A percentile compares a stretch with the other conserved stretches of the same genome.
phyloP scores from a whole-genome alignment of 2,113 vertebrate species.

The Nipponia nippon region DNA sequence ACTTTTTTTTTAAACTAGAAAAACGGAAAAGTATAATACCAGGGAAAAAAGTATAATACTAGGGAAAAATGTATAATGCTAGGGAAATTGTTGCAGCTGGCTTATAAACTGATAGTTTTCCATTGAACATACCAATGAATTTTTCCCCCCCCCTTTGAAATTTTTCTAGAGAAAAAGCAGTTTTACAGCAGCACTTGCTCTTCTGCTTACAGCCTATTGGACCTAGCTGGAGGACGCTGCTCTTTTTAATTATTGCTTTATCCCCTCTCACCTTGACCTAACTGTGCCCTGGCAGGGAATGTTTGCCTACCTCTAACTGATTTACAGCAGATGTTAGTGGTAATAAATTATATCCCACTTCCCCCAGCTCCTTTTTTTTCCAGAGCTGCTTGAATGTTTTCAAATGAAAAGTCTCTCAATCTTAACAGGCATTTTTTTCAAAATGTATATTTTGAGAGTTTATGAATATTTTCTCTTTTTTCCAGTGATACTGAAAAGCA shows the following conservation, averaged over 20 bases:
- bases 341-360: constrained; percentile 60
- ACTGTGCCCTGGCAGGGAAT: constrained; percentile 36
- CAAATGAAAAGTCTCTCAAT: constrained; percentile 57
- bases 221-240: background rate
- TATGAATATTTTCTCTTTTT: background rate
- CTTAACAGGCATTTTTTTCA: background rate
- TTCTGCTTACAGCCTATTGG: background rate
- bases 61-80: no score
- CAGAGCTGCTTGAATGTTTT: background rate
- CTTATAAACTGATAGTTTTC: background rate
- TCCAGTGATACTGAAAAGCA: background rate
- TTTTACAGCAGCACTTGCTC: background rate
- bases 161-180: background rate
- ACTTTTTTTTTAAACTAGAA: background rate
- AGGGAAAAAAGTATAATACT: no score
- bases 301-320: constrained; percentile 61
- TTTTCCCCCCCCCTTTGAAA: accelerated
- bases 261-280: constrained; percentile 60
- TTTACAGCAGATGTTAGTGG: constrained; percentile 59
- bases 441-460: background rate
- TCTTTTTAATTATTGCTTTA: constrained; percentile 54
- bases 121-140: background rate
- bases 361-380: background rate
- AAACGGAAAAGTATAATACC: background rate
- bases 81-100: background rate